Evolutionary conservation across 2,888 invertebrate genomes (phyloP).

Genomic region (Mystacides longicornis): DNA sequence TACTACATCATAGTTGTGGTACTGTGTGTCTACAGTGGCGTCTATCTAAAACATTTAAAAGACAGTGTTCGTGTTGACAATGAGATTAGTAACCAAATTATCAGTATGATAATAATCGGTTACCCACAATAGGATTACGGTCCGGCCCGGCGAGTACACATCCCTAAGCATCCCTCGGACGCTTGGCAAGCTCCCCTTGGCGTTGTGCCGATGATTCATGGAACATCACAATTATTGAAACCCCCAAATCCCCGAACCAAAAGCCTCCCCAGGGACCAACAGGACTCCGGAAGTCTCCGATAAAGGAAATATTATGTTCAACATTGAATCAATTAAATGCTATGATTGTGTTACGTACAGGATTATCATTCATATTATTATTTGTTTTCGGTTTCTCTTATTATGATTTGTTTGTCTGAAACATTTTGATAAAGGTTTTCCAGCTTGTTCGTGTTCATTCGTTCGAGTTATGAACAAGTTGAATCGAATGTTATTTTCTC

Average conservation of each 20-base stretch:
- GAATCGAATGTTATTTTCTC: too few relatives aligned
- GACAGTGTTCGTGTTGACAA: too few relatives aligned
- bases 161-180: neutral
- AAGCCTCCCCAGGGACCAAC: neutral
- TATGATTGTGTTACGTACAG: too few relatives aligned
- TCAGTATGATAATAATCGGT: constrained; percentile 3
- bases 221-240: constrained; percentile 14
- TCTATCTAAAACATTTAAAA: too few relatives aligned
- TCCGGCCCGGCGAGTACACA: neutral
- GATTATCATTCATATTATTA: too few relatives aligned
- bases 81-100: neutral
- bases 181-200: neutral
- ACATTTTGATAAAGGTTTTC: too few relatives aligned
- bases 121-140: constrained; percentile 3
- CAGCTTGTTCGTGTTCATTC: too few relatives aligned
- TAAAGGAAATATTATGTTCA: neutral
- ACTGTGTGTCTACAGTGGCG: too few relatives aligned
- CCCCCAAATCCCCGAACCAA: constrained; percentile 7
- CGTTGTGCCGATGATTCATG: constrained; percentile 4
- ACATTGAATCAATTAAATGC: too few relatives aligned
- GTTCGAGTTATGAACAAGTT: too few relatives aligned
- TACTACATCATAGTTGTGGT: neutral
- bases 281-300: neutral
- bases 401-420: too few relatives aligned
- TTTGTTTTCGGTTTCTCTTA: too few relatives aligned